phyloP scores from a whole-genome alignment of 1,140 invertebrate genomes.

The Paracyclopina nana region DNA sequence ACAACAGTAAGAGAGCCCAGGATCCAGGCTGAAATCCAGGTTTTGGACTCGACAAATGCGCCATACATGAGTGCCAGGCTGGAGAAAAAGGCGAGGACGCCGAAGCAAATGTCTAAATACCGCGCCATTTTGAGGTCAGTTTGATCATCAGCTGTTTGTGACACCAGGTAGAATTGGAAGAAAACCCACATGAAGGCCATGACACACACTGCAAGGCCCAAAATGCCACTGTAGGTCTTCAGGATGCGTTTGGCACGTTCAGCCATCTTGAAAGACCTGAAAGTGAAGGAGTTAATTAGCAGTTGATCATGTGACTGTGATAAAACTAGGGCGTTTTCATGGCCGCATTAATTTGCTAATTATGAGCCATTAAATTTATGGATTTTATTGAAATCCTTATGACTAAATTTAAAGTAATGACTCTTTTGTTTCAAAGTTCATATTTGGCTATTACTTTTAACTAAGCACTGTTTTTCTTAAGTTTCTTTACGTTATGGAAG shows the following conservation, averaged over 20 bases:
- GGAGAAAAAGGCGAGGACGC: not conserved
- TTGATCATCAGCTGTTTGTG: not conserved
- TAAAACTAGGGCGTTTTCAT: too few relatives aligned
- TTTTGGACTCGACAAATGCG: not conserved
- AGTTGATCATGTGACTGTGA: too few relatives aligned
- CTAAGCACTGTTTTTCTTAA: too few relatives aligned
- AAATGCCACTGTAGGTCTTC: not conserved
- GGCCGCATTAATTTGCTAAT: too few relatives aligned
- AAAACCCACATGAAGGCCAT: slow-evolving; percentile 3
- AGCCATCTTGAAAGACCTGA: too few relatives aligned
- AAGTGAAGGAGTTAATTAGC: too few relatives aligned
- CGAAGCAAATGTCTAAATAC: slow-evolving; percentile 4
- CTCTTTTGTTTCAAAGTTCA: too few relatives aligned
- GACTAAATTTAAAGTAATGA: too few relatives aligned
- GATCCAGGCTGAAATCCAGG: slow-evolving; percentile 2
- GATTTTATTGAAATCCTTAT: too few relatives aligned
- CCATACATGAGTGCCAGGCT: slow-evolving; percentile 4
- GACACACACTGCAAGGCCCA: not conserved
- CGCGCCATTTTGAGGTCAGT: not conserved
- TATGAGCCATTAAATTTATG: too few relatives aligned
- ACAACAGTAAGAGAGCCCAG: not conserved
- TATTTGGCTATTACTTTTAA: too few relatives aligned
- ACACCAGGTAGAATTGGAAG: slow-evolving; percentile 3
- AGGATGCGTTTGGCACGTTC: not conserved
- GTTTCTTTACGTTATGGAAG: too few relatives aligned